Base-by-base conservation (phyloP, 2,797 vertebrate species). In the Sebastes steindachneri region DNA sequence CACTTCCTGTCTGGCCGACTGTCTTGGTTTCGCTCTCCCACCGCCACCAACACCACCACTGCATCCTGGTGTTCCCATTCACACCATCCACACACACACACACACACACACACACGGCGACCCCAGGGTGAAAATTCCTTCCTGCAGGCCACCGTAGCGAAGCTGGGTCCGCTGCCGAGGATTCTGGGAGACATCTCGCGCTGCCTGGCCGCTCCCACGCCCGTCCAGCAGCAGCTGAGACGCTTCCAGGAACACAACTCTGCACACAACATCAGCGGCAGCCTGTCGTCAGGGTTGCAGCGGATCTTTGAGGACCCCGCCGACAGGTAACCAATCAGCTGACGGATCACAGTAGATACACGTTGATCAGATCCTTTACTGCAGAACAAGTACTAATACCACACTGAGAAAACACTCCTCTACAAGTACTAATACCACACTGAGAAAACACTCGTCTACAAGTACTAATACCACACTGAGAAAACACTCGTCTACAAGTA, bases 91-190 rank as follows among this genome's bases (percentile, higher is more conserved):
- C 28, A 70, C 26, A 54, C 51, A 71, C 62, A 79, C 31, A 70
- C 63, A 60, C 37, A 54, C 25, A 25, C 75, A 66, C 84, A 91
- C 95, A 94, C 95, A 41, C 91, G 60, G 33, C 87, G 14, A 89
- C 82, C 95, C 95, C 96, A 99, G 97, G 97, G 97, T 98, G 98
- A 99, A 97, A 99, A 99, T 97, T 99, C 98, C 96, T 99, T 98
- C 96, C 97, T 98, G 97, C 98, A 99, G 98, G 98, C 97, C 53
- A 99, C 97, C 1, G 96, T 99, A 91, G 97, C 97, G 73, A 99
- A 99, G 94, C 91, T 99, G 92, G 98, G 98, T 79, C 98, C 98
- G 15, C 95, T 99, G 83, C 98, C 98, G 62, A 97, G 97, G 84
- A 98, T 99, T 75, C 97, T 99, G 88, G 96, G 96, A 23, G 97